Conservation (phyloP, 2,113 vertebrate genomes). For the Bos taurus region DNA sequence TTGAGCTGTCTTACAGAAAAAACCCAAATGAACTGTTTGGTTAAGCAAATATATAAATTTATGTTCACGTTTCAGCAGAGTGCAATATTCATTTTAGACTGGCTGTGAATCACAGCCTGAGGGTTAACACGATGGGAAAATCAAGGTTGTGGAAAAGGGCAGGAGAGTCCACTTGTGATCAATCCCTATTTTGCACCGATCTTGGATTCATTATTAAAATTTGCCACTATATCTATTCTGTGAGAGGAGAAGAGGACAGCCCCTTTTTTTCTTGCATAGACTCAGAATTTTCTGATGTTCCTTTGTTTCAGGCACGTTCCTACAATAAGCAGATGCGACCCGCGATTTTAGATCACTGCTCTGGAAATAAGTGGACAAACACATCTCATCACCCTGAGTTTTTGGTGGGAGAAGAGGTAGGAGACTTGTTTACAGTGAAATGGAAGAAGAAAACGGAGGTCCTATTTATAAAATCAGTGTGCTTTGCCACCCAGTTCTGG, state of each 20-base stretch:
- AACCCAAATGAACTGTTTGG: neutral
- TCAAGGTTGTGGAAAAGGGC: neutral
- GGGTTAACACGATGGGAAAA: neutral
- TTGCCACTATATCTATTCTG: neutral
- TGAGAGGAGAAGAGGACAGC: neutral
- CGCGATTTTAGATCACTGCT: conserved; percentile 92
- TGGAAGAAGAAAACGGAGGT: neutral
- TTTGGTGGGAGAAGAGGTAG: conserved; percentile 96
- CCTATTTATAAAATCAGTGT: neutral
- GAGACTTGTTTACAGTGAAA: neutral
- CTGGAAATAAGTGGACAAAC: conserved; percentile 94
- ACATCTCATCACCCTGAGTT: conserved; percentile 91
- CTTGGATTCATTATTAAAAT: neutral
- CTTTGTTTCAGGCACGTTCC: conserved; percentile 85
- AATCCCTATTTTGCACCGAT: neutral
- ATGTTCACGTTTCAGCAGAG: neutral
- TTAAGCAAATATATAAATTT: neutral
- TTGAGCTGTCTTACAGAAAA: neutral
- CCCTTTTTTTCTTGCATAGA: neutral
- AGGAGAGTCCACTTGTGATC: neutral
- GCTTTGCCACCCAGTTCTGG: neutral
- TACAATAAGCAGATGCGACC: conserved; percentile 97
- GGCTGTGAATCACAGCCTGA: neutral
- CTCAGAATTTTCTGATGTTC: neutral
- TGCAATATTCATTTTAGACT: neutral